Percentiles rank a stretch among this genome's conserved stretches.
Conservation (phyloP, 1,140 invertebrate genomes). For the Brachionus angularis region DNA sequence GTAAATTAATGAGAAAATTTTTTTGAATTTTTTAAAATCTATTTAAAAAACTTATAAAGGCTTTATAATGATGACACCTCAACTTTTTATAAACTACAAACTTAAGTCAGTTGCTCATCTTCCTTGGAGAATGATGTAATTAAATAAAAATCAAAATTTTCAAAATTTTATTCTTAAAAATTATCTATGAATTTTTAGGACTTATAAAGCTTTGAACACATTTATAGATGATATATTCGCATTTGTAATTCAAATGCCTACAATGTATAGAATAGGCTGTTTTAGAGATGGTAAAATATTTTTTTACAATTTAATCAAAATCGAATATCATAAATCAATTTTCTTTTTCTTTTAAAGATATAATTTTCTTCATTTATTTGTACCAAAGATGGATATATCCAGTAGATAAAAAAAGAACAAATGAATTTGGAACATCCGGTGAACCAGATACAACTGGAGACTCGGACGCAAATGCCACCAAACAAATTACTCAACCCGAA, state of each 20-base stretch:
- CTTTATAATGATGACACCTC: slow-evolving; percentile 99
- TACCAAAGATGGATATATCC: slow-evolving; percentile 98
- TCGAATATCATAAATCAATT: neutral
- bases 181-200: too few relatives aligned
- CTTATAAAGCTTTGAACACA: slow-evolving; percentile 98
- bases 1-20: slow-evolving; percentile 55
- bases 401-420: slow-evolving; percentile 83
- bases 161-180: too few relatives aligned
- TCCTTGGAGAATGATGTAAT: slow-evolving; percentile 98
- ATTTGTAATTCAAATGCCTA: slow-evolving; percentile 99
- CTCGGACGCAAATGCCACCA: too few relatives aligned
- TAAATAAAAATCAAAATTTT: too few relatives aligned
- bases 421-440: slow-evolving; percentile 82
- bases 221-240: slow-evolving; percentile 99
- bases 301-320: neutral
- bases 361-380: slow-evolving; percentile 95
- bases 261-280: slow-evolving; percentile 84
- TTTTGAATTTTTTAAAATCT: slow-evolving; percentile 10
- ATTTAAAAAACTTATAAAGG: slow-evolving; percentile 64
- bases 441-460: slow-evolving; percentile 49
- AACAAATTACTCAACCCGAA: too few relatives aligned
- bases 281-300: slow-evolving; percentile 77
- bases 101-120: slow-evolving; percentile 96
- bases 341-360: slow-evolving; percentile 66
- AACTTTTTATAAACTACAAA: slow-evolving; percentile 98